Base-by-base conservation (phyloP, 2,113 vertebrate species). In the Noturus placidus region DNA sequence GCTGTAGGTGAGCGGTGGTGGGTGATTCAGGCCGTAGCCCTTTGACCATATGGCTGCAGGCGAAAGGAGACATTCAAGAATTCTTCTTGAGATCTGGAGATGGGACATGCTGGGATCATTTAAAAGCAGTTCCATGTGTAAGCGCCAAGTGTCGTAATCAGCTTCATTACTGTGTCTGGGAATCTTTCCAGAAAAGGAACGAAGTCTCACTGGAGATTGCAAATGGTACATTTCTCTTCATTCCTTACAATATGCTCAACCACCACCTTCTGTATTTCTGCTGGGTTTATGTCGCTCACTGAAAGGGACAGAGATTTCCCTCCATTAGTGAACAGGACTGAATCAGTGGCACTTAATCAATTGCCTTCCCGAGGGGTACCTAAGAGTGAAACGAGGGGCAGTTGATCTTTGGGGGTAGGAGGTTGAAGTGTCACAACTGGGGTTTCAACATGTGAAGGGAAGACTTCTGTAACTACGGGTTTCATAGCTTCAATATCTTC, bases 151-250 rank as follows among this genome's bases (percentile, higher is more conserved):
- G 38, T 86, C 52, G n/a, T 59, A 86, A 42, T 42, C 38, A 42
- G 38, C 38, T 42, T 42, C 38, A 42, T 42, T 42, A 42, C 38
- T 42, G 38, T 2, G 77, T 4, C 30, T 27, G 22, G 70, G 88
- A 82, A 13, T 50, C 80, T 89, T 89, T 4, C 88, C 85, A 80
- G 88, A 89, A 20, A 89, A 87, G 25, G 85, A 25, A 33, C 69
- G 25, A 10, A 87, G 81, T 22, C 46, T 30, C 7, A 89, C 38
- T 27, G 81, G n/a, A 2, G 65, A 22, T 38, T 4, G 86, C 57
- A 13, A 3, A 27, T 56, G 63, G n/a, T n/a, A n/a, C n/a, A n/a
- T 2, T 27, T n/a, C 0, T 82, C 56, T 15, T 76, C n/a, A 8
- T 27, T 52, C 22, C 63, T 76, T 22, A 88, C 74, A 46, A 85